A percentile compares a stretch with the other conserved stretches of the same genome.
Evolutionary conservation across 2,797 vertebrate species (phyloP).

Genomic region (Paguma larvata): DNA sequence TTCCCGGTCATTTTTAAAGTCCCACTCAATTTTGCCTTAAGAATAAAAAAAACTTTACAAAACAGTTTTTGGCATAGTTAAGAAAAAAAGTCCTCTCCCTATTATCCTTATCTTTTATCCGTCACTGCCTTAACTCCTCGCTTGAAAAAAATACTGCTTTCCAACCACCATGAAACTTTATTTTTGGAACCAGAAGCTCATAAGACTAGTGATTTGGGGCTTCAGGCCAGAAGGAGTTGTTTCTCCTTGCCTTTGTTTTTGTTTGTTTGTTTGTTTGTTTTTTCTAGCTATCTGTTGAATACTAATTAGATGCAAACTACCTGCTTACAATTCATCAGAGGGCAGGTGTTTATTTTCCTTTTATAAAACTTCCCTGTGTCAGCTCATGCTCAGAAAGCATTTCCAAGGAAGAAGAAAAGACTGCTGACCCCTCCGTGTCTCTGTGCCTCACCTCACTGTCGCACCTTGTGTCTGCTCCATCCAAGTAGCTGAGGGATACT

Average conservation of each 20-base stretch:
- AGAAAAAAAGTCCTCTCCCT: not conserved
- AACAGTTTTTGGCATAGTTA: not conserved
- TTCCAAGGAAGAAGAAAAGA: not conserved
- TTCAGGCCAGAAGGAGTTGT: not conserved
- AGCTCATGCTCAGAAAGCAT: not conserved
- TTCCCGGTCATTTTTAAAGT: not conserved
- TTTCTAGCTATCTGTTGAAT: not conserved
- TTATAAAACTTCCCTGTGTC: not conserved
- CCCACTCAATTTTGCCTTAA: slow-evolving; percentile 26
- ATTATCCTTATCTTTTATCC: not conserved
- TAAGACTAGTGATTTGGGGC: not conserved
- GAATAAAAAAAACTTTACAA: not conserved
- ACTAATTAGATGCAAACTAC: not conserved
- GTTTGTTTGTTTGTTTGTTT: not conserved
- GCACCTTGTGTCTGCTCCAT: not conserved
- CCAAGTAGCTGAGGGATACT: not conserved
- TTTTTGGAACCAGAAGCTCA: slow-evolving; percentile 34
- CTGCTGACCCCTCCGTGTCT: not conserved
- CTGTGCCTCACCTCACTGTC: not conserved
- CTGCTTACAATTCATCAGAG: not conserved
- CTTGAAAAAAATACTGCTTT: not conserved
- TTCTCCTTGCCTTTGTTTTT: not conserved
- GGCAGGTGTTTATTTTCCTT: not conserved
- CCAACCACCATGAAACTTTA: not conserved
- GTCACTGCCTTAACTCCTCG: not conserved